Conservation (phyloP, 2,888 invertebrate genomes). For the Abscondita cerata region DNA sequence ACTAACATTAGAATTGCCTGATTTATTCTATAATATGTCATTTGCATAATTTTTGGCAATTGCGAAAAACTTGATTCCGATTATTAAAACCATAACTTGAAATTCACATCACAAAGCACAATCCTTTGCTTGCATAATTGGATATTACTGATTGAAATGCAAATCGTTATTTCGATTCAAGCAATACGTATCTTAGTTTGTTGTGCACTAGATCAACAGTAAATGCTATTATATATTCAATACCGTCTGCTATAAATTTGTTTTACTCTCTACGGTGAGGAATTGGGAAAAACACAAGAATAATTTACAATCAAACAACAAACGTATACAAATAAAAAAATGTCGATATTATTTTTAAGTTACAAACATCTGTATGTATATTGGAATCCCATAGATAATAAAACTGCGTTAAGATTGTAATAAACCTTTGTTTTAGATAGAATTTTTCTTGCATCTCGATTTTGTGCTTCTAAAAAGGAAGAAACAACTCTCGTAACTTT, state of each 20-base stretch:
- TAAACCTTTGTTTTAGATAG: slow-evolving; percentile 24
- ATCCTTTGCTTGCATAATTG: slow-evolving; percentile 17
- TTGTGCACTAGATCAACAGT: too few species aligned
- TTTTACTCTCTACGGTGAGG: too few species aligned
- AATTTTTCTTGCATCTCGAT: slow-evolving; percentile 28
- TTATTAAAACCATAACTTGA: slow-evolving; percentile 20
- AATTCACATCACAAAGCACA: slow-evolving; percentile 19
- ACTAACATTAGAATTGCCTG: slow-evolving; percentile 9
- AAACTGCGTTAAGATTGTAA: slow-evolving; percentile 24
- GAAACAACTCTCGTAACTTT: slow-evolving; percentile 38
- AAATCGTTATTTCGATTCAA: slow-evolving; percentile 24
- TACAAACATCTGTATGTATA: slow-evolving; percentile 16
- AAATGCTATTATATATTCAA: too few species aligned
- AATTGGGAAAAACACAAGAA: too few species aligned
- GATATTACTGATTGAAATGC: slow-evolving; percentile 25
- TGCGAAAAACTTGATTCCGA: slow-evolving; percentile 7
- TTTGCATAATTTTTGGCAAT: slow-evolving; percentile 1
- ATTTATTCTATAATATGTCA: slow-evolving; percentile 5
- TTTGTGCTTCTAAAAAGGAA: slow-evolving; percentile 29
- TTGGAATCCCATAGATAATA: slow-evolving; percentile 25
- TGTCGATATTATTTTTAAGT: too few species aligned
- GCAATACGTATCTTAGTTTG: slow-evolving; percentile 16
- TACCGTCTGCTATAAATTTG: too few species aligned
- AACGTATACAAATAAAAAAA: too few species aligned
- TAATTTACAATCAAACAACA: too few species aligned